Evolutionary conservation across 2,113 vertebrate genomes (phyloP), one percentile per base, ranked within the genome.

Genomic region (Coreoperca whiteheadi): DNA sequence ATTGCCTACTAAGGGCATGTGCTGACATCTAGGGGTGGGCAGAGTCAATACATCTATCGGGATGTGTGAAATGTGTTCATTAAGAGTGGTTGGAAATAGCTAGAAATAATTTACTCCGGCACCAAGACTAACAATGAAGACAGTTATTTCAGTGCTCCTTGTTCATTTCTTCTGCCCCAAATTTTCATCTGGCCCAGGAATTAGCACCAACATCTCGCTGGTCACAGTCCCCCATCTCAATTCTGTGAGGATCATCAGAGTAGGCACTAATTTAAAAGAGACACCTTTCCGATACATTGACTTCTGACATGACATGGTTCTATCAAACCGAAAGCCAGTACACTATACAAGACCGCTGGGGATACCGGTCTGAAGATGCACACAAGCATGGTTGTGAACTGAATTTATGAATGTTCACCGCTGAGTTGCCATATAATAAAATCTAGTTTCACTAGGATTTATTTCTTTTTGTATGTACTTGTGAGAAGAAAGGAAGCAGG

Each of bases 1-100:
- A 51, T 7, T 8, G 3, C 5, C 1, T 4, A 8, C 16, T 54
- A 4, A 70, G 32, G 72, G 39, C 34, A 18, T n/a, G 12, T 75
- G 64, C 85, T 88, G 90, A 71, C 88, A 86, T 63, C 90, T 88
- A 73, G 79, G 0, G 89, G 86, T 51, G 20, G 3, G 7, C 1
- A 23, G 18, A 65, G 34, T 39, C 20, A 67, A 0, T 71, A 7
- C 81, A 67, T 57, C 39, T 4, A 41, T 46, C 4, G 15, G 1
- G 23, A 66, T 2, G 20, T 50, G 8, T 46, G n/a, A 56, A 56
- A 68, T 18, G 18, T 39, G 23, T 66, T 41, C 6, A 56, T 43
- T 23, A 23, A 34, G 9, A 50, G 4, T 51, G 20, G 5, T 51
- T 51, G 50, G 50, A 21, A 61, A 59, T 14, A 30, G 2, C 0